Evolutionary conservation across 1,140 invertebrate genomes (phyloP), one percentile per base, ranked within the genome.

Genomic region (Conus ventricosus): DNA sequence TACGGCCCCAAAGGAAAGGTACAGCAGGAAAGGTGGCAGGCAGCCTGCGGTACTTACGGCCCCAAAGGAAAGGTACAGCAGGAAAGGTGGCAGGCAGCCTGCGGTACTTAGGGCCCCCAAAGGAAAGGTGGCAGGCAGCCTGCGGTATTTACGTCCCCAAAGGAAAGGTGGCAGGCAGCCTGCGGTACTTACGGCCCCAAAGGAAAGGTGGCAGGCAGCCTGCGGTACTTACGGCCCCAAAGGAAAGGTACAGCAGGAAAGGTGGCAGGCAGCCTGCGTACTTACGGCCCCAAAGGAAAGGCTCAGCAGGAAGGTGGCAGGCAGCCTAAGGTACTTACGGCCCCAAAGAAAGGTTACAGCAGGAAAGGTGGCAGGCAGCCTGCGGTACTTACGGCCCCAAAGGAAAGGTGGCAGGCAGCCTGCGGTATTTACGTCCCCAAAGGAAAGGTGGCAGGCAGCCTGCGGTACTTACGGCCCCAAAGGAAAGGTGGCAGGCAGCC

Each of bases 201-300:
- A 2, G 93, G 92, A 51, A 93, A 87, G 55, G 87, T 39, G 39
- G 39, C 39, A 39, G 39, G 39, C 39, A 39, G 39, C 39, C 67
- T 1, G 20, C 67, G 20, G 13, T 55, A 91, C 93, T 92, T 90
- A 93, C 92, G 91, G 91, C 27, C 93, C 93, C 55, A 91, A 91
- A 2, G 93, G 92, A 51, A 93, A 87, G 55, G 87, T n/a, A n/a
- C n/a, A n/a, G n/a, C n/a, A n/a, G n/a, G n/a, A n/a, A 39, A 39
- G 39, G 39, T 39, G 39, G 39, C 39, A 39, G 39, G 39, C 39
- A 39, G 39, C 39, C 67, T 1, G 20, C 67, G 13, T 55, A 91
- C 93, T 92, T 90, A 93, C 92, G 91, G 91, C 27, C 93, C 93
- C 55, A 91, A 91, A 2, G 93, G 92, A 51, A 93, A 87, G 55